Percentiles rank a stretch among this genome's conserved stretches.
Conservation (phyloP, 2,888 invertebrate genomes). For the Ennomos quercinarius region DNA sequence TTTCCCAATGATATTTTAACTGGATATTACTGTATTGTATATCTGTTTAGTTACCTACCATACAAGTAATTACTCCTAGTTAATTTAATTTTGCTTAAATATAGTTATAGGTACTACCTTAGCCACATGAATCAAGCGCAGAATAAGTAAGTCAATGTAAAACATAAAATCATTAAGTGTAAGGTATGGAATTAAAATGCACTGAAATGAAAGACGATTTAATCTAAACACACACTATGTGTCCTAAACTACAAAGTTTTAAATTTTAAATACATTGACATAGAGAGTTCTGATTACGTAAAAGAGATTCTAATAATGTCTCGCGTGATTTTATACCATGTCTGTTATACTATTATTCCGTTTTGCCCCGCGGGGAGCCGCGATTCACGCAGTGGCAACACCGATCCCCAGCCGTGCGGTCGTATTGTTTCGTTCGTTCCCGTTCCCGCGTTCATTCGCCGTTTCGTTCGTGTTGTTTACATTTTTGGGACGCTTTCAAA, state of each 20-base stretch:
- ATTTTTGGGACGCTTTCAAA: conserved; percentile 70
- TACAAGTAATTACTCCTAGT: too few relatives aligned
- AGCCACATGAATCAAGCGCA: too few relatives aligned
- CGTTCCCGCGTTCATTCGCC: conserved; percentile 50
- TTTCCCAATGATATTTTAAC: too few relatives aligned
- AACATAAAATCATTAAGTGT: too few relatives aligned
- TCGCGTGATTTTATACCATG: conserved; percentile 48
- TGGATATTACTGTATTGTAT: too few relatives aligned
- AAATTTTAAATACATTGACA: conserved; percentile 31
- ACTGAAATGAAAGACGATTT: too few relatives aligned
- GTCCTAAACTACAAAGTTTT: conserved; percentile 15
- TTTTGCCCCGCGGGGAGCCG: conserved; percentile 48
- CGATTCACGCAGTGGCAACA: conserved; percentile 77
- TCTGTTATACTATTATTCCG: conserved; percentile 34
- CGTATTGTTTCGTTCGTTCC: conserved; percentile 62
- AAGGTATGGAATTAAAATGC: too few relatives aligned
- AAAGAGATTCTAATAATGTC: conserved; percentile 46
- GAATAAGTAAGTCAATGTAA: too few relatives aligned
- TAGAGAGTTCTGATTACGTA: conserved; percentile 54
- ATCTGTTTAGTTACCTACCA: too few relatives aligned
- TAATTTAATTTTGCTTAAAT: too few relatives aligned
- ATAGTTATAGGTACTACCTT: too few relatives aligned
- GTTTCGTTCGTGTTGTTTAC: conserved; percentile 74
- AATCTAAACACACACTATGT: conserved; percentile 3
- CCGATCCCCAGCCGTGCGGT: conserved; percentile 71